Evolutionary conservation across 2,888 invertebrate species (phyloP).

Genomic region (Melieria crassipennis): DNA sequence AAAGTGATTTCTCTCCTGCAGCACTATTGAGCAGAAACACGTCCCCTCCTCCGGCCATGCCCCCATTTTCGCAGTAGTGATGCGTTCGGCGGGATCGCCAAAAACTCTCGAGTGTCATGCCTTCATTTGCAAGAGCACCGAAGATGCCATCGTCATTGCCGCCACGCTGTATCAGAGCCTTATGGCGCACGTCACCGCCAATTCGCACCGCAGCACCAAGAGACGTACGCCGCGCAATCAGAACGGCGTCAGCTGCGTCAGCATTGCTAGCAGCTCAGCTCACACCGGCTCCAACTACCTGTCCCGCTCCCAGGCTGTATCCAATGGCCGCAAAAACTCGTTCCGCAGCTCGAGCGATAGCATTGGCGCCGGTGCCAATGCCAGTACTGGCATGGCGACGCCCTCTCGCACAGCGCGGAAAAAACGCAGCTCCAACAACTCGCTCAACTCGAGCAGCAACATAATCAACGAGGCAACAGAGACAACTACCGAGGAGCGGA

Average conservation of each 20-base stretch:
- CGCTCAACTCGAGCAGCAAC: conserved; percentile 72
- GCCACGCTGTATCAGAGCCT: conserved; percentile 90
- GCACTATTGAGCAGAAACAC: conserved; percentile 61
- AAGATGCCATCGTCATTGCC: conserved; percentile 91
- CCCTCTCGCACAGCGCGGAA: conserved; percentile 80
- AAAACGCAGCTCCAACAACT: conserved; percentile 75
- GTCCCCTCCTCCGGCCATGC: conserved; percentile 73
- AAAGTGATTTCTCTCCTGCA: conserved; percentile 45
- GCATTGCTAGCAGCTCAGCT: conserved; percentile 74
- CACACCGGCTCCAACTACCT: conserved; percentile 61
- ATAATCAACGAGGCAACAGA: conserved; percentile 67
- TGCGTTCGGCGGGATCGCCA: conserved; percentile 79
- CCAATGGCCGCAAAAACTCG: conserved; percentile 58
- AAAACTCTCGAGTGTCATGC: conserved; percentile 90
- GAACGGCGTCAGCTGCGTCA: conserved; percentile 82
- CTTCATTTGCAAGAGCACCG: conserved; percentile 87
- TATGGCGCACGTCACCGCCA: conserved; percentile 80
- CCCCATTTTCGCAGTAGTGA: conserved; percentile 89
- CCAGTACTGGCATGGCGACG: conserved; percentile 47
- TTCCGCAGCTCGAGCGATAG: conserved; percentile 56
- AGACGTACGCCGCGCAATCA: conserved; percentile 73
- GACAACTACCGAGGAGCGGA: conserved; percentile 68
- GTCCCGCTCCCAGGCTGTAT: conserved; percentile 51
- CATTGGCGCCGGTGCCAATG: conserved; percentile 44
- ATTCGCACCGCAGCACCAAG: conserved; percentile 60